phyloP scores from a whole-genome alignment of 2,888 invertebrate species.

The Malthinus flaveolus region DNA sequence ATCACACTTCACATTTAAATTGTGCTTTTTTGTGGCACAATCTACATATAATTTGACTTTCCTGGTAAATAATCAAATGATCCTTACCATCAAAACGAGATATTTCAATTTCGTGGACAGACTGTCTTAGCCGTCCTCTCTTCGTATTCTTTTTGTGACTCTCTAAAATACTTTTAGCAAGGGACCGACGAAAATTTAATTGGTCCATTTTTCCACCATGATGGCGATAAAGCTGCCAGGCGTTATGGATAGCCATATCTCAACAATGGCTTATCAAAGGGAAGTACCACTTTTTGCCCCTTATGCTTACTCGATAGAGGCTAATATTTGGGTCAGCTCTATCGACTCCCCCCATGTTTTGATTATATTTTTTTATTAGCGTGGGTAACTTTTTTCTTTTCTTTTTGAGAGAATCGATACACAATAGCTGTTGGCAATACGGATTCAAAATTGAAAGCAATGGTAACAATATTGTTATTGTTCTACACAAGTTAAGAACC shows the following conservation, averaged over 20 bases:
- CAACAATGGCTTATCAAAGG: constrained; percentile 29
- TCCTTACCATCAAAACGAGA: constrained; percentile 13
- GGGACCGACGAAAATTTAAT: not conserved
- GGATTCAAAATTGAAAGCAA: constrained; percentile 8
- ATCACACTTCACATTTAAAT: constrained; percentile 8
- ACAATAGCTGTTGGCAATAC: constrained; percentile 11
- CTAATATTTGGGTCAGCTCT: constrained; percentile 29
- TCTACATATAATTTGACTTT: constrained; percentile 10
- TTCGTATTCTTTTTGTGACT: not conserved
- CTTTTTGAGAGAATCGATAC: constrained; percentile 8
- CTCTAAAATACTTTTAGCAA: not conserved
- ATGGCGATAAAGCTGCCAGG: constrained; percentile 26
- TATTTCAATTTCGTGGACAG: not conserved
- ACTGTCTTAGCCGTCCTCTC: not conserved
- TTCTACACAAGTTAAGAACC: not conserved
- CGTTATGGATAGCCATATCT: constrained; percentile 32
- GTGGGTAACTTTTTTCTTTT: constrained; percentile 11
- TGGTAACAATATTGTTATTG: constrained; percentile 14
- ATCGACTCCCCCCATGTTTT: not conserved
- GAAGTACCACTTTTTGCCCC: too few relatives aligned
- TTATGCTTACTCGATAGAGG: constrained; percentile 30
- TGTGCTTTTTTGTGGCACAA: constrained; percentile 13
- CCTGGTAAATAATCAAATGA: constrained; percentile 15
- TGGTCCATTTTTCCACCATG: not conserved
- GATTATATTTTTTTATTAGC: constrained; percentile 2